Evolutionary conservation across 2,888 invertebrate species (phyloP), one percentile per base, ranked within the genome.

Genomic region (Cenopis cana): DNA sequence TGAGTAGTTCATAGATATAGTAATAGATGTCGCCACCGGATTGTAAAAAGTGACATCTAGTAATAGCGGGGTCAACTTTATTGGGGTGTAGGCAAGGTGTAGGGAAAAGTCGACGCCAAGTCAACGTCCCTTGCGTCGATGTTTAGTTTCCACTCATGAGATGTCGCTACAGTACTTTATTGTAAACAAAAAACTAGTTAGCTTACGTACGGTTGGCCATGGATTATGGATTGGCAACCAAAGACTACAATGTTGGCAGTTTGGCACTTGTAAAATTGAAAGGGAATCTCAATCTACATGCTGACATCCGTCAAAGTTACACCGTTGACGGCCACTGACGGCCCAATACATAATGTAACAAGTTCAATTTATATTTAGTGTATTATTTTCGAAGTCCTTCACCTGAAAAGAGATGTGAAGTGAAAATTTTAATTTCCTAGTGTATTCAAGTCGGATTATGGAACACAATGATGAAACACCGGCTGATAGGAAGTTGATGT

Each of bases 401-500:
- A 76, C 76, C 29, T 36, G 49, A 72, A 65, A 72, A 68, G 68
- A 49, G 20, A 76, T 74, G 79, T 66, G 76, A 76, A 74, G 71
- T 1, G 62, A 38, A 78, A 69, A 62, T 73, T 57, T 74, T 83
- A 82, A 85, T 83, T 80, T 72, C 57, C 73, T 52, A 76, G 77
- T 79, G 20, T 50, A 52, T 59, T 69, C 8, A 78, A 78, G 14
- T 38, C 38, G 29, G 46, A 66, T 74, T 69, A 91, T 91, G 91
- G 89, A 91, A 76, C 82, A 77, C 77, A 81, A 83, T 78, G 81
- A 77, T 38, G 81, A 82, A 59, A 41, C 77, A 46, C 62, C 76
- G 57, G 80, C 74, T 52, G 87, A 89, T 4, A 88, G 84, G 74
- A 88, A 86, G 76, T 73, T 57, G 59, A 55, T 86, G 10, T 83